phyloP scores from a whole-genome alignment of 2,113 vertebrate species.

The Hydrolagus affinis region DNA sequence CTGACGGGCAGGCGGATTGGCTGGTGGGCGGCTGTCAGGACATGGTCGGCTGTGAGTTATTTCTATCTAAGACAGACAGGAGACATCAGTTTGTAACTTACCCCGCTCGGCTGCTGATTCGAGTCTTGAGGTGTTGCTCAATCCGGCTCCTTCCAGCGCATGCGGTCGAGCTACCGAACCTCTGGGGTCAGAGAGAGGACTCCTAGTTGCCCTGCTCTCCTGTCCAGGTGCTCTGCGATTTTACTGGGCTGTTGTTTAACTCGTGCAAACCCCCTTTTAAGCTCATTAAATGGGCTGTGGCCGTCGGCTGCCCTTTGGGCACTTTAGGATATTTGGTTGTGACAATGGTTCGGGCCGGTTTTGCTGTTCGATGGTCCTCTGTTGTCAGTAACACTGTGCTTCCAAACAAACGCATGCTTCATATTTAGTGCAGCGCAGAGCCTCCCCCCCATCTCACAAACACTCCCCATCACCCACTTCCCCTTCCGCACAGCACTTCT shows the following conservation, averaged over 20 bases:
- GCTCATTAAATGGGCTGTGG: slow-evolving; percentile 27
- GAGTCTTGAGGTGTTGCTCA: slow-evolving; percentile 18
- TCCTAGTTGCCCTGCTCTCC: slow-evolving; percentile 31
- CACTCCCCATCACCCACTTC: too few relatives aligned
- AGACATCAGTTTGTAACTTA: slow-evolving; percentile 29
- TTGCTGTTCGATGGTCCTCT: slow-evolving; percentile 28
- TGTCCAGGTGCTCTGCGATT: slow-evolving; percentile 29
- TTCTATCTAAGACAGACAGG: slow-evolving; percentile 32
- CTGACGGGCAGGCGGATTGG: not conserved
- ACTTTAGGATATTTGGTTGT: slow-evolving; percentile 25
- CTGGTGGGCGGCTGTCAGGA: not conserved
- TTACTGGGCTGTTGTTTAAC: slow-evolving; percentile 20
- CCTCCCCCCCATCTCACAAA: too few relatives aligned
- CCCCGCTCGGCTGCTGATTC: slow-evolving; percentile 8
- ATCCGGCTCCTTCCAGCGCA: slow-evolving; percentile 17
- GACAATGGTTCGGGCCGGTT: slow-evolving; percentile 17
- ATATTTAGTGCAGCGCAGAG: slow-evolving; percentile 2
- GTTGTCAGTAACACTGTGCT: slow-evolving; percentile 21
- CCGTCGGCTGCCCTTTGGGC: slow-evolving; percentile 27
- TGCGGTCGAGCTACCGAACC: slow-evolving; percentile 18
- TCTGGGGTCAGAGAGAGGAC: slow-evolving; percentile 27
- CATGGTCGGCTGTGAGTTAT: not conserved
- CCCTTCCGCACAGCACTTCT: too few relatives aligned
- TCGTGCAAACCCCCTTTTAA: slow-evolving; percentile 13
- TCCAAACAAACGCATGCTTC: slow-evolving; percentile 30